Evolutionary conservation across 2,888 invertebrate species (phyloP), one percentile per base, ranked within the genome.

Genomic region (Lamproptera curius): DNA sequence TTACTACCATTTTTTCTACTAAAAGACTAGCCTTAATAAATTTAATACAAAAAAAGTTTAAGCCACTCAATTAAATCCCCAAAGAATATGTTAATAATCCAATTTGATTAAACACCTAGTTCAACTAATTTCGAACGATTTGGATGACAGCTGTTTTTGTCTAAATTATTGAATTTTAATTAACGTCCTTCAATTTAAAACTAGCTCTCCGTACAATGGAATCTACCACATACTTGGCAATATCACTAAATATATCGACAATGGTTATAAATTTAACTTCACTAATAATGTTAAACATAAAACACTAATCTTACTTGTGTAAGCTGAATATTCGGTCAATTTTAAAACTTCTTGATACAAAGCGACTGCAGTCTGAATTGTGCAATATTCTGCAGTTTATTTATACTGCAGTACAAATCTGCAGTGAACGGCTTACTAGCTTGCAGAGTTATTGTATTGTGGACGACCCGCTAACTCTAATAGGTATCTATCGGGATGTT

Each of bases 401-500:
- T 16, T 31, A 31, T 20, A 13, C 20, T 38, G 45, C 47, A 42
- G 23, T 13, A n/a, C 31, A 20, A 20, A 16, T n/a, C 26, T 33
- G 46, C 48, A 38, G 16, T 33, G 20, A 26, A 11, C 11, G 10
- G n/a, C 20, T 44, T 39, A 58, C 72, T 89, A 89, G 67, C 84
- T 90, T 65, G 90, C 89, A 2, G 90, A 90, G 76, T 91, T 92
- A 77, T 93, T 93, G 77, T 95, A 95, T 66, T 94, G 93, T 46
- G 93, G 92, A 16, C 95, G 87, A 10, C 97, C 97, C 1, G 95
- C 97, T 68, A 97, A 85, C 76, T 97, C 95, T 53, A 97, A 83
- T 41, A 97, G 89, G 73, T 97, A 96, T 48, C 97, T 91, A 87
- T 98, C 98, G 0, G 98, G 97, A 85, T 97, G 63, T 71, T 98